Percentiles rank a stretch among this genome's conserved stretches.
These are phyloP conservation scores for Uropsilus gracilis DNA, from an alignment of 2,113 vertebrate species.

Conservation along the genomic window DNA sequence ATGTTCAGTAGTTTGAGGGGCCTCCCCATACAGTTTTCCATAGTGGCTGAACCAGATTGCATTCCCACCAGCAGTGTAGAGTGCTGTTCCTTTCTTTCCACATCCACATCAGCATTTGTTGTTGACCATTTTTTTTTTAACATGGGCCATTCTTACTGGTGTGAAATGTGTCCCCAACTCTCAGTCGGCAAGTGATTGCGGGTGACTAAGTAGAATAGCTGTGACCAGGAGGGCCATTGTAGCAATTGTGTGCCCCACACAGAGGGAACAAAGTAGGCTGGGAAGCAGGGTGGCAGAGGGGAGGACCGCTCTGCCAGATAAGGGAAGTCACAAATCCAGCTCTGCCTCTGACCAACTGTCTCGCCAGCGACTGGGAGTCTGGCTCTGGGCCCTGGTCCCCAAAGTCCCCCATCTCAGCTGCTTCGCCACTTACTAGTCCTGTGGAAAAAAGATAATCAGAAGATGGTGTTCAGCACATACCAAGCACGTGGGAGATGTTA, in stretches of 20 bases:
- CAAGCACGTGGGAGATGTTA: rapidly evolving
- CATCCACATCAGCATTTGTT: too few species aligned
- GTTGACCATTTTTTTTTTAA: too few species aligned
- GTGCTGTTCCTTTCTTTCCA: too few species aligned
- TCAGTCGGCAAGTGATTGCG: not conserved
- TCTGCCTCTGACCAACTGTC: not conserved
- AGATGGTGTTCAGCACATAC: not conserved
- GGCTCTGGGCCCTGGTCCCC: not conserved
- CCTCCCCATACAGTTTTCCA: too few species aligned
- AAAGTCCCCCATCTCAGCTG: not conserved
- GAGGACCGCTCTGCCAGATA: not conserved
- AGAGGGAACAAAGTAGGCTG: not conserved
- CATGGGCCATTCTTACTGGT: too few species aligned
- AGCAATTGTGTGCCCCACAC: not conserved
- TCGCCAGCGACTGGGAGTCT: not conserved
- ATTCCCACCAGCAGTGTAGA: too few species aligned
- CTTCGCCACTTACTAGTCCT: rapidly evolving
- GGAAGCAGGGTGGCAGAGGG: not conserved
- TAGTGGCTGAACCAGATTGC: too few species aligned
- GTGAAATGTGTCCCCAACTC: too few species aligned
- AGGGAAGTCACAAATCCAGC: not conserved
- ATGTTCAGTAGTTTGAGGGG: too few species aligned
- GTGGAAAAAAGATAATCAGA: rapidly evolving
- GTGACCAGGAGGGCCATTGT: not conserved
- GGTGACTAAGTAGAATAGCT: not conserved